These are phyloP conservation scores for Ciona savignyi DNA, from an alignment of 23 tunicate genomes.

Conservation along the genomic window DNA sequence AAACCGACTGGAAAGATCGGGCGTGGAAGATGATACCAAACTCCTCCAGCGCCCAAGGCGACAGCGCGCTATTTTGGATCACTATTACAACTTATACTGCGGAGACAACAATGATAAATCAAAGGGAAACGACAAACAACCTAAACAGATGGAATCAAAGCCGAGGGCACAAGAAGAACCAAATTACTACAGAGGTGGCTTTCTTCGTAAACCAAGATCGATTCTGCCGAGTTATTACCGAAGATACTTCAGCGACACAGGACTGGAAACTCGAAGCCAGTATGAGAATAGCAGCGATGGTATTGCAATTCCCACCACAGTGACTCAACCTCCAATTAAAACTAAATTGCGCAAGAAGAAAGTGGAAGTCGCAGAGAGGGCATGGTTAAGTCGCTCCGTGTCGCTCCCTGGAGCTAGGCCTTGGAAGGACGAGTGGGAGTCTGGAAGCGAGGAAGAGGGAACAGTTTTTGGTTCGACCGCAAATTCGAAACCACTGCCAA, in stretches of 20 bases:
- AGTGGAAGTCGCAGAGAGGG: constrained; percentile 1
- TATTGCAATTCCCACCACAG: constrained; percentile 15
- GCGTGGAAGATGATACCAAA: background rate
- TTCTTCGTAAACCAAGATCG: constrained; percentile 9
- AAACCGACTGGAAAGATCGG: background rate
- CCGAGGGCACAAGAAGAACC: background rate
- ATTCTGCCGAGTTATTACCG: constrained; percentile 24
- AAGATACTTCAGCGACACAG: constrained; percentile 23
- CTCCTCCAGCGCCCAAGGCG: background rate
- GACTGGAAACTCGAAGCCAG: background rate
- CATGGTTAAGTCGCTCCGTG: background rate
- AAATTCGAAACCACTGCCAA: no score
- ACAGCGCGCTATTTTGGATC: background rate
- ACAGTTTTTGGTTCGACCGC: background rate
- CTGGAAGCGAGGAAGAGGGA: background rate
- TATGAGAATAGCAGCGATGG: constrained; percentile 15
- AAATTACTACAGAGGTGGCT: constrained; percentile 10
- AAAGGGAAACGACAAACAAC: background rate
- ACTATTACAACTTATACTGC: background rate
- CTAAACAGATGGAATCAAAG: background rate
- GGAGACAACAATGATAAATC: background rate
- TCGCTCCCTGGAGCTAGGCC: background rate
- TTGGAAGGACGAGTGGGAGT: background rate
- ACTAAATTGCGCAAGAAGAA: background rate
- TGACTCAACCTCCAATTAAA: background rate